phyloP scores from a whole-genome alignment of 1,140 invertebrate species.

The Manduca sexta region DNA sequence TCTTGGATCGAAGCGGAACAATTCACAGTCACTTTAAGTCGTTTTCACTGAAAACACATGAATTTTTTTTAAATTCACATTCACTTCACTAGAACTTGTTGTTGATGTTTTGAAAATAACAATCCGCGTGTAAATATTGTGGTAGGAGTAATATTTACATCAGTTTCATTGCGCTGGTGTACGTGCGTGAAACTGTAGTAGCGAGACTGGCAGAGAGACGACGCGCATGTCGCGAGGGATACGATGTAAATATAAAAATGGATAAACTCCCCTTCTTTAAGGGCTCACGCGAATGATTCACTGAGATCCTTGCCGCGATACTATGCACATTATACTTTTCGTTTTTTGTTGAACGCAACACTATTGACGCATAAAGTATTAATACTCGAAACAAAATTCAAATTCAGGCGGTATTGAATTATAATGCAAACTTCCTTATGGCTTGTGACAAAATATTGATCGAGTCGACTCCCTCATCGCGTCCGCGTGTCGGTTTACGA shows the following conservation, averaged over 20 bases:
- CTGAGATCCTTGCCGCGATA: slow-evolving; percentile 22
- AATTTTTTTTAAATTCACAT: slow-evolving; percentile 31
- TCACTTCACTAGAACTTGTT: slow-evolving; percentile 33
- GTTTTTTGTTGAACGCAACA: not conserved
- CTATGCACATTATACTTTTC: not conserved
- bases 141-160: slow-evolving; percentile 68
- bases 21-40: slow-evolving; percentile 34
- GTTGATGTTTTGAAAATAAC: slow-evolving; percentile 49
- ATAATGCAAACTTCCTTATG: slow-evolving; percentile 57
- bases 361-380: not conserved
- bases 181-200: slow-evolving; percentile 67
- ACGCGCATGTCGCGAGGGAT: slow-evolving; percentile 69
- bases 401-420: slow-evolving; percentile 55
- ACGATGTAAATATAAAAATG: slow-evolving; percentile 72
- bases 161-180: slow-evolving; percentile 64
- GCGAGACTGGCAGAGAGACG: slow-evolving; percentile 63
- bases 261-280: slow-evolving; percentile 67
- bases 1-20: slow-evolving; percentile 61
- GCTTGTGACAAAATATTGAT: slow-evolving; percentile 67
- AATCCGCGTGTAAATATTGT: slow-evolving; percentile 62
- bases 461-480: slow-evolving; percentile 45
- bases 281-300: slow-evolving; percentile 68
- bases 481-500: slow-evolving; percentile 32
- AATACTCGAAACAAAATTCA: slow-evolving; percentile 21
- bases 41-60: slow-evolving; percentile 47